These are phyloP conservation scores for Hymenochirus boettgeri DNA, from an alignment of 2,113 vertebrate species.

Conservation along the genomic window DNA sequence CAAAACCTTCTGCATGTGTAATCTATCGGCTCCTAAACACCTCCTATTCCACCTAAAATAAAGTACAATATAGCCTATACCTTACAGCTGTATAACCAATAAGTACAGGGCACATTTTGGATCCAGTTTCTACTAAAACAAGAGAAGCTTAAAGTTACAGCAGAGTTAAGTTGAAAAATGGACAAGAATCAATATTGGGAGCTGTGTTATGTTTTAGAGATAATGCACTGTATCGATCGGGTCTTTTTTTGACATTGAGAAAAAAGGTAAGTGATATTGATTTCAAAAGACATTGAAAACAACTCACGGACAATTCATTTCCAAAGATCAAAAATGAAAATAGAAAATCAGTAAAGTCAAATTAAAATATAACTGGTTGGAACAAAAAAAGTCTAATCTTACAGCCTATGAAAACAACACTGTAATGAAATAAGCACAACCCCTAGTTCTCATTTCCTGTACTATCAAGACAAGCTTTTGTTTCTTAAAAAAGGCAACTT, in stretches of 20 bases:
- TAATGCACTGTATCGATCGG: conserved; percentile 52
- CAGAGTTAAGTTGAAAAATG: conserved; percentile 29
- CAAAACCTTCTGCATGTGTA: no score
- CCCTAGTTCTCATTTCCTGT: no score
- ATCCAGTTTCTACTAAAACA: conserved; percentile 53
- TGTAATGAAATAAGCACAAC: no score
- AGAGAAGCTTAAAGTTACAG: conserved; percentile 40
- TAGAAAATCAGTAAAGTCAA: not conserved
- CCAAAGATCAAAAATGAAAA: not conserved
- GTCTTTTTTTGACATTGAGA: conserved; percentile 54
- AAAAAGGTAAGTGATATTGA: conserved; percentile 50
- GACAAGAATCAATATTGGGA: conserved; percentile 50
- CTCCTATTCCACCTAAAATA: no score
- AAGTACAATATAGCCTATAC: not conserved
- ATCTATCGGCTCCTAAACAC: no score
- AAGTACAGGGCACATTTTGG: conserved; percentile 43
- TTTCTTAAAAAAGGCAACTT: no score
- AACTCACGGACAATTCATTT: not conserved
- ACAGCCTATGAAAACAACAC: no score
- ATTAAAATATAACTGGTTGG: no score
- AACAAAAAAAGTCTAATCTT: no score
- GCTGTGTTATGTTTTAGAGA: conserved; percentile 40
- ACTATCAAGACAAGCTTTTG: no score
- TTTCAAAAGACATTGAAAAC: conserved; percentile 43
- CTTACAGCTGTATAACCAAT: not conserved